phyloP scores from a whole-genome alignment of 2,888 invertebrate genomes.

The Eristalinus aeneus region DNA sequence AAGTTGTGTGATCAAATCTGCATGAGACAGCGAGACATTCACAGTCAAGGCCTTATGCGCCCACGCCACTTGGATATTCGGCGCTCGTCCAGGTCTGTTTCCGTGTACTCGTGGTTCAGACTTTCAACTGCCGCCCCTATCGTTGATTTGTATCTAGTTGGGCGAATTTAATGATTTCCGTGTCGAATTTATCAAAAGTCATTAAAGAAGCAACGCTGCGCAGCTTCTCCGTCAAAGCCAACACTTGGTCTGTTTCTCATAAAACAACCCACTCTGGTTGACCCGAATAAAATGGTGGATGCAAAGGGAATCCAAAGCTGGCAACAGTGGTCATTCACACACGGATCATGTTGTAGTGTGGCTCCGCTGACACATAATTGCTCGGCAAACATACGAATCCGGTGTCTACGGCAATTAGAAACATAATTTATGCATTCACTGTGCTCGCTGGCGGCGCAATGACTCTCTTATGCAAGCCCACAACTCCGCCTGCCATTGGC shows the following conservation, averaged over 20 bases:
- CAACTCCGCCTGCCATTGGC: conserved; percentile 6
- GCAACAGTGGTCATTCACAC: not conserved
- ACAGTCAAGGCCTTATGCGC: not conserved
- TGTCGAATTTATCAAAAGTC: not conserved
- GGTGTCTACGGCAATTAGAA: conserved; percentile 42
- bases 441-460: not conserved
- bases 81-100: not conserved
- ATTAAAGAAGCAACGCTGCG: not conserved
- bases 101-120: not conserved
- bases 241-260: too few relatives aligned
- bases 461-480: conserved; percentile 4
- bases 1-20: not conserved
- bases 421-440: conserved; percentile 42
- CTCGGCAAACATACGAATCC: not conserved
- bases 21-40: not conserved
- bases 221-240: too few relatives aligned
- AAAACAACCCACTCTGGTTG: not conserved
- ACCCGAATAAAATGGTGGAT: not conserved
- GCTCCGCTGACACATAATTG: not conserved
- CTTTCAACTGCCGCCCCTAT: not conserved
- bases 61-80: not conserved
- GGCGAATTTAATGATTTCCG: not conserved
- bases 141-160: not conserved
- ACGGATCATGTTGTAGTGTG: not conserved
- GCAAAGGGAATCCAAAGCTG: not conserved